Percentiles rank a stretch among this genome's conserved stretches.
Conservation (phyloP, 2,888 invertebrate genomes). For the Epinotia bilunana region DNA sequence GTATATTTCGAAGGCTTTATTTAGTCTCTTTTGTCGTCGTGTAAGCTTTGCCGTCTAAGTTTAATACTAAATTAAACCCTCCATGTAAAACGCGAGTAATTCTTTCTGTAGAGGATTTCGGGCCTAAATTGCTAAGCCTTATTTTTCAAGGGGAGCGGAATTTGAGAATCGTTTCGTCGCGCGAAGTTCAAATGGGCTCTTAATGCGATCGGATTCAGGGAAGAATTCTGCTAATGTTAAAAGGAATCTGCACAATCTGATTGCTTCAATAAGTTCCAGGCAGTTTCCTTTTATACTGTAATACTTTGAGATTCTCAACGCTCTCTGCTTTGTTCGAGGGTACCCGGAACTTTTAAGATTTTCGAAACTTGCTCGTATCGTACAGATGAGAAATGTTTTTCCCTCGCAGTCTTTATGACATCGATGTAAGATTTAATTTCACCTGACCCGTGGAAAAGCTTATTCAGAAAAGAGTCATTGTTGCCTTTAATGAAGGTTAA, state of each 20-base stretch:
- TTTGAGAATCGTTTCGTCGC: constrained; percentile 73
- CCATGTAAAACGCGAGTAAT: constrained; percentile 31
- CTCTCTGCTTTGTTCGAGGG: constrained; percentile 58
- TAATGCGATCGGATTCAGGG: constrained; percentile 78
- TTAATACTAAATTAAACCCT: constrained; percentile 30
- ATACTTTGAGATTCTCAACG: constrained; percentile 72
- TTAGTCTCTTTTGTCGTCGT: constrained; percentile 23
- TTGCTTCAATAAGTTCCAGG: constrained; percentile 81
- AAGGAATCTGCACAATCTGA: constrained; percentile 79
- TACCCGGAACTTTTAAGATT: constrained; percentile 58
- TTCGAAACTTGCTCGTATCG: constrained; percentile 48
- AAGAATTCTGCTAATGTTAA: constrained; percentile 80
- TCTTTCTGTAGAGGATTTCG: constrained; percentile 36
- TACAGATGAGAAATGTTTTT: not conserved
- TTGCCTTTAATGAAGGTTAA: too few species aligned
- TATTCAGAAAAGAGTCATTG: too few species aligned
- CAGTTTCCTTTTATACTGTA: constrained; percentile 77
- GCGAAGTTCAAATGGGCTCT: constrained; percentile 78
- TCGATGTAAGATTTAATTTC: too few species aligned
- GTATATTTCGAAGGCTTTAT: constrained; percentile 40
- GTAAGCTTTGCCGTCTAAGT: constrained; percentile 26
- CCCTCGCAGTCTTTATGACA: too few species aligned
- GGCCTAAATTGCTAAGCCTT: constrained; percentile 61
- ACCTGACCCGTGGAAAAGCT: too few species aligned
- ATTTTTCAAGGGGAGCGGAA: constrained; percentile 67